Base-by-base conservation (phyloP, 1,140 invertebrate genomes). In the Penaeus indicus region DNA sequence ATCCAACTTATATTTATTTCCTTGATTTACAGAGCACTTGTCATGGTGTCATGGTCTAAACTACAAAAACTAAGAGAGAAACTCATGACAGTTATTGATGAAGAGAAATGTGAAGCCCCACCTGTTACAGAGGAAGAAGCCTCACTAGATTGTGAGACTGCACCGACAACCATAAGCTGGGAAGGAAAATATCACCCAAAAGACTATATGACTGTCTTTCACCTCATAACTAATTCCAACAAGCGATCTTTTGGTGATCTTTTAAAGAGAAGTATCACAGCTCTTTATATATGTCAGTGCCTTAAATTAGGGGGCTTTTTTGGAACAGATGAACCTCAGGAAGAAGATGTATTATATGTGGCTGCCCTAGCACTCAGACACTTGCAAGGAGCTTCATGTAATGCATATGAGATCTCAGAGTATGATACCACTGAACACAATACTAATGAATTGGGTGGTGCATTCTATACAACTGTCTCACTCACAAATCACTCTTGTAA, bases 361-460 rank as follows among this genome's bases (percentile, higher is more conserved):
- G 94, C 94, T 7, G 92, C 93, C 21, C 92, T 93, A 54, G 92
- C 94, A 62, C 92, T 95, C 8, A 93, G 93, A 7, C 94, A 95
- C 85, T 92, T 95, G 54, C 94, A 95, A 91, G 93, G 94, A 82
- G 92, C 94, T 47, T 94, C 94, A 38, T 95, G 95, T 91, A 95
- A 95, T 92, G 95, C 95, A 61, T 95, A 95, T 91, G 95, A 95
- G 91, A 94, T 95, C 27, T 93, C 94, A 27, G 94, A 95, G 89
- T 93, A 95, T 75, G 85, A 92, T 5, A 90, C 93, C 60, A 62
- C 90, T n/a, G 92, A 90, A 11, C 91, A 92, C 22, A 91, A 90
- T 19, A 92, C 93, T 22, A 91, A 92, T 22, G 94, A 94, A 90
- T 90, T 95, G 42, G 95, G 95, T 13, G 95, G 95, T 7, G 95